phyloP scores from a whole-genome alignment of 2,113 vertebrate species.

The Cyprinodon tularosa region DNA sequence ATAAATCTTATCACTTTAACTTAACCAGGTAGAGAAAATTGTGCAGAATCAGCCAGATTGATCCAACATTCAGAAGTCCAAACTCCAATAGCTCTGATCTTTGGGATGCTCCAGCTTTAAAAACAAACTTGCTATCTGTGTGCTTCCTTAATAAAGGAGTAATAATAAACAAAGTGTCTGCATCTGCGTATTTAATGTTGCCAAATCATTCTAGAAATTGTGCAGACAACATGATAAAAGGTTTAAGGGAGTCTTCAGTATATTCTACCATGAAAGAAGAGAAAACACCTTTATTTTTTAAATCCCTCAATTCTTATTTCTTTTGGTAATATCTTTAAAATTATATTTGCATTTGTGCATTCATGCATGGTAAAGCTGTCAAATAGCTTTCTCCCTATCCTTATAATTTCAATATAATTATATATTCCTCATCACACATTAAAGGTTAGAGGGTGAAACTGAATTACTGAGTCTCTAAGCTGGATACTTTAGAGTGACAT shows the following conservation, averaged over 20 bases:
- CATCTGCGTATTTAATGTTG: too few species aligned
- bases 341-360: neutral
- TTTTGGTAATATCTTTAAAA: neutral
- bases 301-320: neutral
- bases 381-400: neutral
- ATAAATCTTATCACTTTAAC: too few species aligned
- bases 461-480: conserved; percentile 26
- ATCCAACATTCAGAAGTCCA: too few species aligned
- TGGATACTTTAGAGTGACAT: conserved; percentile 41
- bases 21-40: too few species aligned
- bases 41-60: too few species aligned
- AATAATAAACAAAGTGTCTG: too few species aligned
- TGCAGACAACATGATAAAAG: too few species aligned
- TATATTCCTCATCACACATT: conserved; percentile 27
- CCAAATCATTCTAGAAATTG: too few species aligned
- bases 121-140: too few species aligned
- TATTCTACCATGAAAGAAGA: neutral
- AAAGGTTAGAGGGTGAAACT: conserved; percentile 19
- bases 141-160: too few species aligned
- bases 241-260: neutral
- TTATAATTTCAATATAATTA: conserved; percentile 26
- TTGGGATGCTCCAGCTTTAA: too few species aligned
- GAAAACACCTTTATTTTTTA: neutral
- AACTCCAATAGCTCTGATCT: too few species aligned
- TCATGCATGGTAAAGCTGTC: neutral